phyloP scores from a whole-genome alignment of 2,888 invertebrate species.

The Sinohyriopsis cumingii region DNA sequence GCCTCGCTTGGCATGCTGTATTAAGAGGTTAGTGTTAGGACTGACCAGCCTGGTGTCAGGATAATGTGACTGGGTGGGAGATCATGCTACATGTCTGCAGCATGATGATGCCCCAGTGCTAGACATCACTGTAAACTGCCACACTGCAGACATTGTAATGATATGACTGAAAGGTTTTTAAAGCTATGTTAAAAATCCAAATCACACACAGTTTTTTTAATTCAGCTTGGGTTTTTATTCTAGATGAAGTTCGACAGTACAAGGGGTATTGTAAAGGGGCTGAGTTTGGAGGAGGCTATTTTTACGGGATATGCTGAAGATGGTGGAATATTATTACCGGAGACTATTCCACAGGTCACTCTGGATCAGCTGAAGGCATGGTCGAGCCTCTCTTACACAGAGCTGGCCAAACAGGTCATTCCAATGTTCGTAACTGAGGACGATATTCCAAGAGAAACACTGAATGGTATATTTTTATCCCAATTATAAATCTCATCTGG shows the following conservation, averaged over 20 bases:
- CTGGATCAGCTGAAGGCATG: constrained; percentile 60
- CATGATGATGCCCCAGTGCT: too few species aligned
- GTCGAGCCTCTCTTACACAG: constrained; percentile 66
- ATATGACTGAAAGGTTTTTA: too few species aligned
- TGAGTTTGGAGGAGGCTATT: constrained; percentile 65
- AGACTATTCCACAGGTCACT: constrained; percentile 62
- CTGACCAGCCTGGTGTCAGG: too few species aligned
- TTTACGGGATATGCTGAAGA: constrained; percentile 72
- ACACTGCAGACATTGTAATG: too few species aligned
- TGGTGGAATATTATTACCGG: constrained; percentile 73
- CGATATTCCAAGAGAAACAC: constrained; percentile 68
- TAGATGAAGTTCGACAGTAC: constrained; percentile 69
- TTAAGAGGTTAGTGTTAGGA: too few species aligned
- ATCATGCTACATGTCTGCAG: too few species aligned
- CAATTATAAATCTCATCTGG: background rate
- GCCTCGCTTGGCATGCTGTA: too few species aligned
- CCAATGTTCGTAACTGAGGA: constrained; percentile 67
- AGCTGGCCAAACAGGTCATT: constrained; percentile 68
- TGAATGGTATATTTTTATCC: constrained; percentile 51
- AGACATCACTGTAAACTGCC: too few species aligned
- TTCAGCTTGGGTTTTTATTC: too few species aligned
- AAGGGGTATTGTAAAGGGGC: constrained; percentile 59
- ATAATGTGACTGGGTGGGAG: too few species aligned
- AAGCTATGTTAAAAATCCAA: too few species aligned
- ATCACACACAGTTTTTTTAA: too few species aligned